Evolutionary conservation across 1,140 invertebrate species (phyloP), one percentile per base, ranked within the genome.

Genomic region (Pseudoatta argentina): DNA sequence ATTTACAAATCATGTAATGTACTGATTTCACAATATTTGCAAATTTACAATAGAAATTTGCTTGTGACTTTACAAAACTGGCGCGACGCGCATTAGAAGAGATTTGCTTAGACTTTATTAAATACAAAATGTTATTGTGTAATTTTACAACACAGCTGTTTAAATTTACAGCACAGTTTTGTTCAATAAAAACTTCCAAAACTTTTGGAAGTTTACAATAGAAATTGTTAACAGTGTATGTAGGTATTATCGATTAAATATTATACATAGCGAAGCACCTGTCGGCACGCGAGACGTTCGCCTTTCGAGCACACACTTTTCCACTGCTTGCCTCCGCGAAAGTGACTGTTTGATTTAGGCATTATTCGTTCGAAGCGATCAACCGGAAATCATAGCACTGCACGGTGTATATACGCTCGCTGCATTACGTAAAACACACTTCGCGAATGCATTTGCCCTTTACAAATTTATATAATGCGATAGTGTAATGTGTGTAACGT

Each of bases 401-500:
- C 18, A 55, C 63, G 51, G 55, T 24, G n/a, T 53, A 53, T 16
- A 16, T 53, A 53, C 16, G 27, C 51, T 55, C 77, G 24, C 27
- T 64, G 53, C 79, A 39, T 82, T 82, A 82, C 67, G 53, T 82
- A 82, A 82, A 34, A n/a, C 24, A 55, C 34, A 18, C 57, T 44
- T 24, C n/a, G 24, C 55, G 53, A 59, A 61, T 39, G 55, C 71
- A 55, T 57, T 82, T 82, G 39, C 67, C 55, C 67, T 85, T 85
- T 85, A 85, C 78, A 86, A 82, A 89, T 88, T 88, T 79, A 79
- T 66, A 78, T 78, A 88, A 89, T 86, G 18, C 63, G 18, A 55
- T 51, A n/a, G 69, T 48, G 10, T 63, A 77, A 77, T 77, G 53
- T 59, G 72, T n/a, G 30, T 87, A 59, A 87, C 67, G 64, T 76